Evolutionary conservation across 2,888 invertebrate genomes (phyloP).

Genomic region (Tipula lateralis): DNA sequence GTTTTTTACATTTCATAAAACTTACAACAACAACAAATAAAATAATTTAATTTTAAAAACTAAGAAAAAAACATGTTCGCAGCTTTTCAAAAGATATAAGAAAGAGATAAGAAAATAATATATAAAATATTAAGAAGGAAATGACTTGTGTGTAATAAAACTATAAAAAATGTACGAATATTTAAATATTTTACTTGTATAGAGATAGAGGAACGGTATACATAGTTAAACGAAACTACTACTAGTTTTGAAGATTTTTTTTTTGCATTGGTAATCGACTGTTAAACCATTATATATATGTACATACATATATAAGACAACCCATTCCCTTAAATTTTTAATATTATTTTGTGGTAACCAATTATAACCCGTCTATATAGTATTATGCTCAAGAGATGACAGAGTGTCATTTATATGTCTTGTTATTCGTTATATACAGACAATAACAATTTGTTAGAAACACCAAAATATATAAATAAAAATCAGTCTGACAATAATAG

Average conservation of each 20-base stretch:
- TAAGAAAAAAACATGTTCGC: slow-evolving; percentile 29
- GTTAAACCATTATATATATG: neutral
- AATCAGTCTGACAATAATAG: slow-evolving; percentile 4
- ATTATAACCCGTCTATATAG: neutral
- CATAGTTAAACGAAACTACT: neutral
- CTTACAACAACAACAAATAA: neutral
- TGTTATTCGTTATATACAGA: neutral
- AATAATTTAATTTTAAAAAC: slow-evolving; percentile 19
- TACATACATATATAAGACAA: neutral
- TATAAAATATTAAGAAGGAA: slow-evolving; percentile 28
- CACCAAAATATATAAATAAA: neutral
- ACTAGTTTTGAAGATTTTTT: neutral
- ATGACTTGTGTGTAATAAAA: slow-evolving; percentile 26
- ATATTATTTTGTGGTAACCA: slow-evolving; percentile 4
- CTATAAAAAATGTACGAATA: neutral
- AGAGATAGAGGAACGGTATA: neutral
- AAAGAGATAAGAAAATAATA: neutral
- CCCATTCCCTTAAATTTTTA: neutral
- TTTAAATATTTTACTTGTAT: neutral
- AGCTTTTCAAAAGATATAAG: slow-evolving; percentile 24
- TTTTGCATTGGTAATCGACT: neutral
- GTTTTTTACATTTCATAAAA: neutral
- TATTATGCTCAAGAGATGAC: neutral
- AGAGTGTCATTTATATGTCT: neutral
- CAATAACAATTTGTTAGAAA: neutral